Percentiles rank a stretch among this genome's conserved stretches.
phyloP scores from a whole-genome alignment of 2,888 invertebrate genomes.

The Cephus nigrinus region DNA sequence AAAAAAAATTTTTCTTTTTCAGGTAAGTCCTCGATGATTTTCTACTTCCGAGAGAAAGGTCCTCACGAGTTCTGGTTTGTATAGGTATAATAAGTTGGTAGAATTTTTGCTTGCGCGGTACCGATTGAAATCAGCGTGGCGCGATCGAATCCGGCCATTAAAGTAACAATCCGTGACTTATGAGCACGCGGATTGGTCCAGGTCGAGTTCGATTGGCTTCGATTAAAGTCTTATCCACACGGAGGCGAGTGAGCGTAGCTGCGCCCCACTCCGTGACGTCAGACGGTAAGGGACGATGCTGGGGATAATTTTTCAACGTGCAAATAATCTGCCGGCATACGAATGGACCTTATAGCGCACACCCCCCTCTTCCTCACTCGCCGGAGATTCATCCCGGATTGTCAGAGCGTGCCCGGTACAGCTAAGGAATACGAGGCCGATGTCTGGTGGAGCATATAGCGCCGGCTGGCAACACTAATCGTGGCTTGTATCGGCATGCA shows the following conservation, averaged over 20 bases:
- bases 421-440: conserved; percentile 34
- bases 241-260: background rate
- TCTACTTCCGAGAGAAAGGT: background rate
- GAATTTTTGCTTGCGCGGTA: background rate
- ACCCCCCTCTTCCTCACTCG: conserved; percentile 13
- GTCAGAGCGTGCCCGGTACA: background rate
- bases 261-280: background rate
- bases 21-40: background rate
- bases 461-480: conserved; percentile 61
- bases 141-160: conserved; percentile 1
- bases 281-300: background rate
- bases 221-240: background rate
- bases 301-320: background rate
- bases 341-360: background rate
- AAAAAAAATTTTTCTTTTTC: background rate
- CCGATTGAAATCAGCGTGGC: conserved; percentile 1
- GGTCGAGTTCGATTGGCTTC: background rate
- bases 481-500: conserved; percentile 61
- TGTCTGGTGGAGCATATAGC: conserved; percentile 41
- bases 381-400: conserved; percentile 28
- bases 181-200: background rate
- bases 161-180: conserved; percentile 1
- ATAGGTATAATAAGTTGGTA: background rate
- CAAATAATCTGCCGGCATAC: background rate
- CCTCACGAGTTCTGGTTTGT: background rate